Evolutionary conservation across 1,140 invertebrate genomes (phyloP), one percentile per base, ranked within the genome.

Genomic region (Aphidius gifuensis): DNA sequence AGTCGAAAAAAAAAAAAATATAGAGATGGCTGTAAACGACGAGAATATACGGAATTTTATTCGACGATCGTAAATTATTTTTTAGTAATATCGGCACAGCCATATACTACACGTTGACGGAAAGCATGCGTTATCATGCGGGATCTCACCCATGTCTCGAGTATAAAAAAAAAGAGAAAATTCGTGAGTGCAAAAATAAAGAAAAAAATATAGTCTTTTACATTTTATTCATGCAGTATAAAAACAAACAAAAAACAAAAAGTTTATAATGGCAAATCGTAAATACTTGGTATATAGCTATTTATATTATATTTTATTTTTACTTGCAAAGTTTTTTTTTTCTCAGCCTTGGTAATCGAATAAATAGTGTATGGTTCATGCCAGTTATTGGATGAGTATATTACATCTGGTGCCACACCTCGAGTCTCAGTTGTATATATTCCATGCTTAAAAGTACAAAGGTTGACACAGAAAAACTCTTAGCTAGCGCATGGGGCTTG

Each of bases 391-490:
- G 23, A 32, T 32, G 23, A 32, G 23, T 32, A 32, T 32, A 32
- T 32, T 32, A 32, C 23, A 32, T 32, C 23, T 32, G 23, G 23
- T 32, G 23, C 23, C 23, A 32, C 23, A 32, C 23, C 23, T 32
- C 4, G 23, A 32, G 23, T 32, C 23, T 32, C 23, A 32, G 23
- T 32, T 32, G 23, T 32, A 4, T 32, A 32, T 32, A 32, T 32
- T 77, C 67, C 66, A 69, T 64, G 68, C 69, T 74, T 72, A 72
- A 73, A 74, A 74, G 70, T 73, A 74, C 71, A 74, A 74, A 74
- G 71, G 71, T 73, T 73, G 70, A 74, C 72, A 74, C 70, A 74
- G 72, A 71, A 74, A 74, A 67, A 74, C 72, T 73, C 66, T 74
- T 74, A 74, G 69, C 63, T 58, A 32, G 23, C 23, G 4, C 23